Conservation (phyloP, 92 coral and sea anemone genomes). For the Zoanthus gigantus region DNA sequence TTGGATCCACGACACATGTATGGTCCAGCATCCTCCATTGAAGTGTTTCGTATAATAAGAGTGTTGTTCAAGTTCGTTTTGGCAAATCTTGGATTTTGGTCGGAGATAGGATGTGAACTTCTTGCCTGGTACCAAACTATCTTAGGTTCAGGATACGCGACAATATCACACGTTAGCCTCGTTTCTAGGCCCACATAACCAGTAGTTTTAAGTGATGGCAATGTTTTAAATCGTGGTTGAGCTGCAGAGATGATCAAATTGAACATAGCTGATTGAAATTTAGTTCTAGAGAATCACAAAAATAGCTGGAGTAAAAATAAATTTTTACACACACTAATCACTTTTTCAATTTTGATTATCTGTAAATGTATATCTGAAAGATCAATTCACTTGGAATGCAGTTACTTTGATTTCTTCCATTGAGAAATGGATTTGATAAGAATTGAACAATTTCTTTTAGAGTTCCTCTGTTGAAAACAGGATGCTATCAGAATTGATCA, state of each 20-base stretch:
- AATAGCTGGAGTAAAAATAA: too few relatives aligned
- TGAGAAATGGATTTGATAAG: too few relatives aligned
- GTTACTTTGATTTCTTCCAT: too few relatives aligned
- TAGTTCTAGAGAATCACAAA: too few relatives aligned
- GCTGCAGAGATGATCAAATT: not conserved
- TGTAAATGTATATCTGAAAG: too few relatives aligned
- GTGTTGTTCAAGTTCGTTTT: not conserved
- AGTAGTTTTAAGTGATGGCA: not conserved
- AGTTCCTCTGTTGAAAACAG: too few relatives aligned
- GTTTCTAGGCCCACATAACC: conserved; percentile 12
- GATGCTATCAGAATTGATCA: too few relatives aligned
- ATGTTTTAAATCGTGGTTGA: not conserved
- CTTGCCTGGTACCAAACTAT: not conserved
- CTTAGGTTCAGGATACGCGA: conserved; percentile 9
- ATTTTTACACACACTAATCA: too few relatives aligned
- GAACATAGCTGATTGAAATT: too few relatives aligned
- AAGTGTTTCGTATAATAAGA: conserved; percentile 1
- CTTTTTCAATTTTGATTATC: too few relatives aligned
- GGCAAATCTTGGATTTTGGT: not conserved
- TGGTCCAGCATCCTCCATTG: not conserved
- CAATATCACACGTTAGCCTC: conserved; percentile 3
- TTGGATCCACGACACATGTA: conserved; percentile 16
- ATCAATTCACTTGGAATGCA: too few relatives aligned
- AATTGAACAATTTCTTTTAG: too few relatives aligned
- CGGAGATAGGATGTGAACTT: not conserved